A percentile compares a stretch with the other conserved stretches of the same genome.
Evolutionary conservation across 2,888 invertebrate genomes (phyloP).

Genomic region (Cloeon dipterum): DNA sequence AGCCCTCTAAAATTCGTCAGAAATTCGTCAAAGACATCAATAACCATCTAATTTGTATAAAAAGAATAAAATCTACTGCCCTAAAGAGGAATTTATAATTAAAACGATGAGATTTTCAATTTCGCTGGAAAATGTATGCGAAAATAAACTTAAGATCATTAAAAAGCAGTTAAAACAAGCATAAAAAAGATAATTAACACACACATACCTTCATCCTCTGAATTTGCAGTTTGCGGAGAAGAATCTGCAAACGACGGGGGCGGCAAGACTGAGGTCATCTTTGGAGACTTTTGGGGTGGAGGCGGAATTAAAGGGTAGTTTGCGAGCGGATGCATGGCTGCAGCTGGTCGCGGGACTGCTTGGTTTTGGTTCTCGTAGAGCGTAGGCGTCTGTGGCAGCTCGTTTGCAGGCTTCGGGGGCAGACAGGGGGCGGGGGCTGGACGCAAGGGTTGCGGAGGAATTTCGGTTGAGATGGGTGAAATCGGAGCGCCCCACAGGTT

Average conservation of each 20-base stretch:
- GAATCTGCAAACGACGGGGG: not conserved
- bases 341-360: not conserved
- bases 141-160: no score
- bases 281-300: not conserved
- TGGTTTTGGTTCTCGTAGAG: no score
- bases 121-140: no score
- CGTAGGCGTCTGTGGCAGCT: not conserved
- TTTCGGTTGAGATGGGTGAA: not conserved
- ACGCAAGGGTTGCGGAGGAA: not conserved
- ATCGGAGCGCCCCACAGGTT: not conserved
- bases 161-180: no score
- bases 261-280: not conserved
- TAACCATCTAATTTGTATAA: no score
- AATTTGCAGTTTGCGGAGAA: not conserved
- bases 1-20: no score
- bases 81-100: no score
- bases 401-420: not conserved
- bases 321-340: slow-evolving; percentile 1
- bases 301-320: not conserved
- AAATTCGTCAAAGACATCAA: no score
- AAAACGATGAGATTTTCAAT: no score
- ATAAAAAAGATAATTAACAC: no score
- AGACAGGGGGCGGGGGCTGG: slow-evolving; percentile 2
- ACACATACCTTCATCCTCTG: no score
- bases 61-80: no score